Conservation (phyloP, 2,888 invertebrate genomes). For the Ephialtes manifestator region DNA sequence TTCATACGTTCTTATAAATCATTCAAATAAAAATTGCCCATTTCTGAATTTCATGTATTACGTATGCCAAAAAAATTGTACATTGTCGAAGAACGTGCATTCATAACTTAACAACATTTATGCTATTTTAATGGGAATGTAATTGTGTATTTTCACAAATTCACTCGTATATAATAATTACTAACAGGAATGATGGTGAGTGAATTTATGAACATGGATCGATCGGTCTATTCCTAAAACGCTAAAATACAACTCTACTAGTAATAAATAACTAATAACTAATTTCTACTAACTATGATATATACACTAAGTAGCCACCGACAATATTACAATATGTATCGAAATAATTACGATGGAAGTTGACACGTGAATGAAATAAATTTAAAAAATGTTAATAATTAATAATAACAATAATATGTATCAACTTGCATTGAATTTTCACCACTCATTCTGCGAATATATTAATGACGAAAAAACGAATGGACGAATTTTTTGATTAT, state of each 20-base stretch:
- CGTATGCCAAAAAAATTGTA: too few relatives aligned
- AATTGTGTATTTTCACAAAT: constrained; percentile 3
- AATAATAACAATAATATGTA: constrained; percentile 4
- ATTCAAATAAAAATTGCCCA: background rate
- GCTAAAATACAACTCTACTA: constrained; percentile 21
- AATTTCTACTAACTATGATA: constrained; percentile 7
- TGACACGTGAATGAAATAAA: background rate
- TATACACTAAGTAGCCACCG: constrained; percentile 16
- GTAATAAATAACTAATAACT: constrained; percentile 13
- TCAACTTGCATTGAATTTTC: background rate
- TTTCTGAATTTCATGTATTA: background rate
- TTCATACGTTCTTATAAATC: background rate
- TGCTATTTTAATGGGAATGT: background rate
- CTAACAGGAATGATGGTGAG: background rate
- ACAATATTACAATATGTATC: background rate
- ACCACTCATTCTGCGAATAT: background rate
- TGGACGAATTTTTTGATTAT: constrained; percentile 10
- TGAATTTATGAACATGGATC: background rate
- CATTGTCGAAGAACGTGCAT: background rate
- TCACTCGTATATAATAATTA: background rate
- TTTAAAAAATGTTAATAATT: background rate
- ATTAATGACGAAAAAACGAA: constrained; percentile 10
- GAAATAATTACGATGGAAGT: background rate
- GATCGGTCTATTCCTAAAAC: constrained; percentile 1
- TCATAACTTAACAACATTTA: background rate